These are phyloP conservation scores for Nymphalis io DNA, from an alignment of 1,140 invertebrate species.

Conservation along the genomic window DNA sequence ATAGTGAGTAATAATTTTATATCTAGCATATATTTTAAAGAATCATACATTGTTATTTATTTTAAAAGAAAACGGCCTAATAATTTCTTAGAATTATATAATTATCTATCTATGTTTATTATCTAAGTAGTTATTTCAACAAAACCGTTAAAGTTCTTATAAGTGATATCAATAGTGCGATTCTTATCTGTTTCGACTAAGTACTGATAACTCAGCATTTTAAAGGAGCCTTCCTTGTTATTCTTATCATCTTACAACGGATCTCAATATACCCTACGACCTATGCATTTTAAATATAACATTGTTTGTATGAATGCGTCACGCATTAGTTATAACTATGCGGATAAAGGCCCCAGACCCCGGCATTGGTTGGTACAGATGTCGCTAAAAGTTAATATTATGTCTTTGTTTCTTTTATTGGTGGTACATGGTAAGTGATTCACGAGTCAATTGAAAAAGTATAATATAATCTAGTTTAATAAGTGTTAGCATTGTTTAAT, in stretches of 20 bases:
- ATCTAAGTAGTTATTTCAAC: neutral
- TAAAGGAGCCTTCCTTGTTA: constrained; percentile 22
- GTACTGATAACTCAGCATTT: constrained; percentile 6
- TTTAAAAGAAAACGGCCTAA: neutral
- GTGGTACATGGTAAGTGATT: too few species aligned
- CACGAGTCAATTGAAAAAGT: too few species aligned
- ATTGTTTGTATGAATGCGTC: constrained; percentile 13
- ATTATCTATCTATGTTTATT: neutral
- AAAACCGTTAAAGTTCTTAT: neutral
- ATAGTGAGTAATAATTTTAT: too few species aligned
- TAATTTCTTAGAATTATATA: constrained; percentile 1
- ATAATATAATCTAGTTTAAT: too few species aligned
- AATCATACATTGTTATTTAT: neutral
- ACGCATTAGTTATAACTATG: too few species aligned
- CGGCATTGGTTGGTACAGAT: too few species aligned
- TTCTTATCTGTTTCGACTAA: constrained; percentile 8
- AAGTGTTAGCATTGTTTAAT: too few species aligned
- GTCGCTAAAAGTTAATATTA: too few species aligned
- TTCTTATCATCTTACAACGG: constrained; percentile 23
- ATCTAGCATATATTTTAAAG: neutral
- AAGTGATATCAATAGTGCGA: neutral
- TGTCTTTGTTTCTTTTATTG: too few species aligned
- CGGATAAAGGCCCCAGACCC: too few species aligned
- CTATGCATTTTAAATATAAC: constrained; percentile 16
- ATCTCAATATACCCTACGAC: constrained; percentile 22